Conservation (phyloP, 2,113 vertebrate species). For the Porphyrio hochstetteri region DNA sequence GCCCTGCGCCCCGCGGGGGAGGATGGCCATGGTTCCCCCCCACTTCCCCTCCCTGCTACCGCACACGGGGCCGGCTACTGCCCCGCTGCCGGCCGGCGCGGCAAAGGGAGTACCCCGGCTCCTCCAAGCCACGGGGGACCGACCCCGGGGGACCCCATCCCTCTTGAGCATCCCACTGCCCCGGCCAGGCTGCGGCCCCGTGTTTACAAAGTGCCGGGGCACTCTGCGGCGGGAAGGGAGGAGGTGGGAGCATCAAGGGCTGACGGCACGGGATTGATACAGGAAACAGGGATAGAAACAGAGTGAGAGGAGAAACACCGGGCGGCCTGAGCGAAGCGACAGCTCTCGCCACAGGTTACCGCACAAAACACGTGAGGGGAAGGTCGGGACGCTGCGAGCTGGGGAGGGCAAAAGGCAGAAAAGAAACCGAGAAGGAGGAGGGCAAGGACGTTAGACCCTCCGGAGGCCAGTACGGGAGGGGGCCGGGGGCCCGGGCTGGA, state of each 20-base stretch:
- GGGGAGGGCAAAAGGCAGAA: neutral
- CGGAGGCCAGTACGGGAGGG: neutral
- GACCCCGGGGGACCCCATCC: neutral
- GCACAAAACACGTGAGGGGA: neutral
- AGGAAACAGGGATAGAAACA: neutral
- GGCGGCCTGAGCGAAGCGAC: neutral
- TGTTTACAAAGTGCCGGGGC: neutral
- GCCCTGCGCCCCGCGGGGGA: neutral
- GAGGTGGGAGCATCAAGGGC: neutral
- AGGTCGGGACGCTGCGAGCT: neutral
- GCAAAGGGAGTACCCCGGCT: neutral
- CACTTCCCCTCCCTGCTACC: no score
- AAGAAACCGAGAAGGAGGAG: neutral
- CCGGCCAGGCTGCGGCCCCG: neutral
- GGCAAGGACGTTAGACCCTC: neutral
- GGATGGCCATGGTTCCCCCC: neutral
- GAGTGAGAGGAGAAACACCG: neutral
- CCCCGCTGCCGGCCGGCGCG: neutral
- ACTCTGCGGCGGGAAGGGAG: neutral
- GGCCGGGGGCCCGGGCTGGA: neutral
- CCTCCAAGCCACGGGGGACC: neutral
- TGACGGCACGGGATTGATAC: neutral
- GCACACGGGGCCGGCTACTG: neutral
- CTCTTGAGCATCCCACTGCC: neutral
- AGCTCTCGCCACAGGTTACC: neutral